Base-by-base conservation (phyloP, 1,140 invertebrate genomes). In the Camponotus pennsylvanicus region DNA sequence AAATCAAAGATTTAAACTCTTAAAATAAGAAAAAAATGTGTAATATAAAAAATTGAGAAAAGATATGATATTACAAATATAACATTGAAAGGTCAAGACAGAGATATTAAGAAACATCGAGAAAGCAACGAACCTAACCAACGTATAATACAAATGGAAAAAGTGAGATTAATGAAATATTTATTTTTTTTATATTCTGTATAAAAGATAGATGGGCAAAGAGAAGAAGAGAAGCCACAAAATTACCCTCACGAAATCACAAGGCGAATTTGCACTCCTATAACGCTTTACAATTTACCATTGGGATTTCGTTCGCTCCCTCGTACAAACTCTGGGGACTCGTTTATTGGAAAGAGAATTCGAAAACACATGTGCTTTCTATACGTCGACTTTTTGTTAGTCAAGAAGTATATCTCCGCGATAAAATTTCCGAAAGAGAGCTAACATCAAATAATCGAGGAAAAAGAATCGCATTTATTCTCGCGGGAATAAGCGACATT, bases 221-320 rank as follows among this genome's bases (percentile, higher is more conserved):
- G 11, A 57, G n/a, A 8, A 40, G 13, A 13, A 40, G 7, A 59
- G 13, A 40, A 40, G 4, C 3, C 18, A 0, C 70, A 73, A 63
- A 18, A 66, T 52, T 45, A 45, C 57, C 40, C 73, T 9, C 8
- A 40, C 37, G 40, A 77, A 77, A 61, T 77, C 21, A 42, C 9
- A 27, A 32, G 7, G 45, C 69, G 70, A 42, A 6, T 32, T 40
- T 18, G 15, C 37, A 4, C 18, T 45, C 13, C 5, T 49, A 27
- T 49, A 18, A 4, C n/a, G 49, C 3, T 18, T 78, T 49, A 21
- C 37, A 76, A 66, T 78, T 78, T 34, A 64, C 27, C 11, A 1
- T 78, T 64, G 18, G 21, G 40, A 63, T 11, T 63, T 32, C 27
- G 6, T 32, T 55, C 49, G 0, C 15, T 45, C 42, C 2, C 42